These are phyloP conservation scores for Tretioscincus oriximinensis DNA, from an alignment of 2,113 vertebrate species.

Conservation along the genomic window DNA sequence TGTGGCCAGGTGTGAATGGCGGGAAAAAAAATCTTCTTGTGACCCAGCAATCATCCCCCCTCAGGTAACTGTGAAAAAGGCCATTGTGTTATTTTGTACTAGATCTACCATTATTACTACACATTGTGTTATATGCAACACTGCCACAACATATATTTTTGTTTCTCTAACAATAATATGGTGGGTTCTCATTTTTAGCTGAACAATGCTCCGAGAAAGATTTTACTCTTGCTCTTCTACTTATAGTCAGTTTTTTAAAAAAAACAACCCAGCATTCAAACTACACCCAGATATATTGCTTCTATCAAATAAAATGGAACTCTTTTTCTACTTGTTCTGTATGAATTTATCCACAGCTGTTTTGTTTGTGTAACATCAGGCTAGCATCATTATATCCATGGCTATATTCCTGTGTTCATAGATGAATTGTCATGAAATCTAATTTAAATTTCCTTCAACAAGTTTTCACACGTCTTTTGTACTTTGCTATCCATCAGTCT, in stretches of 20 bases:
- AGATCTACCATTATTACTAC: not conserved
- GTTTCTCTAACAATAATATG: not conserved
- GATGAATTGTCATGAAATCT: not conserved
- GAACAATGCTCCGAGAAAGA: not conserved
- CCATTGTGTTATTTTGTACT: not conserved
- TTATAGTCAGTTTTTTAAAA: not conserved
- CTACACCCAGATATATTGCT: not conserved
- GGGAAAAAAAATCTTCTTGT: no score
- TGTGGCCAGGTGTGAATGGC: no score
- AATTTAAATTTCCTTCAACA: slow-evolving; percentile 4
- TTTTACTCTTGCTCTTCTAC: not conserved
- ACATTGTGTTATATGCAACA: no score
- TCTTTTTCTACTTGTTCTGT: not conserved
- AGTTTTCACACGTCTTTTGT: not conserved
- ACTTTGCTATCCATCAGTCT: not conserved
- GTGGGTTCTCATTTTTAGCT: not conserved
- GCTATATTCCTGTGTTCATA: not conserved
- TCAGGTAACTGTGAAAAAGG: no score
- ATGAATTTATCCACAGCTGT: not conserved
- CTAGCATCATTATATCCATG: not conserved
- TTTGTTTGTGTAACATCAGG: not conserved
- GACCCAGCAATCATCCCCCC: no score
- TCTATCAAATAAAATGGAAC: slow-evolving; percentile 3
- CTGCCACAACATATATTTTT: not conserved
- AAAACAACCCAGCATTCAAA: not conserved